phyloP scores from a whole-genome alignment of 2,113 vertebrate species.

The Sula dactylatra region DNA sequence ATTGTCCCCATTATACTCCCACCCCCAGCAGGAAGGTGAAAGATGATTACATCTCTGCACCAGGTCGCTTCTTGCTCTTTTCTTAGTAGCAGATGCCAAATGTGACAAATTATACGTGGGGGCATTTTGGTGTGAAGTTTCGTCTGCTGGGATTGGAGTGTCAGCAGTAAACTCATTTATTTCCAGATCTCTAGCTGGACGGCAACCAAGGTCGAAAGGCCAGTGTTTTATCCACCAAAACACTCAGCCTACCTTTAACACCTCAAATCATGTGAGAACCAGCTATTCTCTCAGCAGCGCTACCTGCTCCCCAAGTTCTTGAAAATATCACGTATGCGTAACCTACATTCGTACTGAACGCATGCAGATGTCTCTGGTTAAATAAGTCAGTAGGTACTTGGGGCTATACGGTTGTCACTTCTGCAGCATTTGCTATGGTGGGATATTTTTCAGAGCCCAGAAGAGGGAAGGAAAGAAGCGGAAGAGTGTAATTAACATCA shows the following conservation, averaged over 20 bases:
- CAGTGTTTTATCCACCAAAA: conserved; percentile 30
- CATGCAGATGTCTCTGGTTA: fast-evolving
- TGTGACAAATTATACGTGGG: conserved; percentile 66
- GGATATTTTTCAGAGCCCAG: not conserved
- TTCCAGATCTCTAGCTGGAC: conserved; percentile 41
- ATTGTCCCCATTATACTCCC: not conserved
- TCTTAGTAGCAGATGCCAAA: conserved; percentile 56
- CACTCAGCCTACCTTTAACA: conserved; percentile 9
- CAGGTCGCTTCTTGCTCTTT: conserved; percentile 56
- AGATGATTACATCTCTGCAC: conserved; percentile 70
- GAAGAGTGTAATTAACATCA: not conserved
- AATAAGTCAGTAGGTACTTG: not conserved
- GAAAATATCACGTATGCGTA: not conserved
- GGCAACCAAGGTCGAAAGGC: conserved; percentile 24
- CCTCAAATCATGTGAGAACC: not conserved
- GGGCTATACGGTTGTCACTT: not conserved
- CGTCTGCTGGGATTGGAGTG: conserved; percentile 39
- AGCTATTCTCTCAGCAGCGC: not conserved
- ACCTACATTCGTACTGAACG: fast-evolving
- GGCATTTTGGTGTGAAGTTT: conserved; percentile 54
- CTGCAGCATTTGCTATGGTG: not conserved
- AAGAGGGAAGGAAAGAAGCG: not conserved
- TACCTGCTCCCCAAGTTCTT: not conserved
- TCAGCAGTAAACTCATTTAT: conserved; percentile 67
- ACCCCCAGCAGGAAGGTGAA: conserved; percentile 66